A percentile compares a stretch with the other conserved stretches of the same genome.
Conservation (phyloP, 2,113 vertebrate species). For the Cavia aperea region DNA sequence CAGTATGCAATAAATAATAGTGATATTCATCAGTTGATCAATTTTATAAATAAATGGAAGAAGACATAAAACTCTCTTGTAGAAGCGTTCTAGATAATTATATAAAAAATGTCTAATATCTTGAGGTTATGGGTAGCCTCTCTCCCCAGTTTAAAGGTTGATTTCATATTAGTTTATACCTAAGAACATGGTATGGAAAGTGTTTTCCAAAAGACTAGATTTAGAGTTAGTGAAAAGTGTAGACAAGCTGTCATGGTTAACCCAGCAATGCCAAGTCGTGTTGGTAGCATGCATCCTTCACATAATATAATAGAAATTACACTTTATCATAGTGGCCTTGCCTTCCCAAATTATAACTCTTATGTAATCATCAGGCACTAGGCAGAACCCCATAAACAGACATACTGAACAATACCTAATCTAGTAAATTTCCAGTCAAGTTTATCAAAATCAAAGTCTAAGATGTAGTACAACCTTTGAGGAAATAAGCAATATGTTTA, state of each 20-base stretch:
- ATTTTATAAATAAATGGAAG: neutral
- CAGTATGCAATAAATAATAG: neutral
- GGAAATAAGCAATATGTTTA: neutral
- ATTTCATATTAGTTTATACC: neutral
- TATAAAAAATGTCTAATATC: neutral
- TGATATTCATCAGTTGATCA: neutral
- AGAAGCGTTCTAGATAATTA: neutral
- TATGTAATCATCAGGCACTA: neutral
- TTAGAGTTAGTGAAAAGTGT: neutral
- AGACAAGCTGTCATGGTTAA: neutral
- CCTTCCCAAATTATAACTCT: neutral
- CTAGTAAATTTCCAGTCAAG: neutral
- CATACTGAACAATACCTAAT: neutral
- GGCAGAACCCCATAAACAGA: neutral
- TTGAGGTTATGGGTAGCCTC: neutral
- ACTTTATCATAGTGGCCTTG: neutral
- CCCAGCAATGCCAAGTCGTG: neutral
- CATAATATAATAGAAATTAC: neutral
- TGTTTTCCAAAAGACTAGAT: neutral
- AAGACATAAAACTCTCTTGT: neutral
- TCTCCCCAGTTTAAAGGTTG: neutral
- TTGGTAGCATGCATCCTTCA: neutral
- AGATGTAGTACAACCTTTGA: neutral
- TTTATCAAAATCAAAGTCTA: neutral
- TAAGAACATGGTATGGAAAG: neutral